Evolutionary conservation across 2,113 vertebrate genomes (phyloP).

Genomic region (Dromas ardeola): DNA sequence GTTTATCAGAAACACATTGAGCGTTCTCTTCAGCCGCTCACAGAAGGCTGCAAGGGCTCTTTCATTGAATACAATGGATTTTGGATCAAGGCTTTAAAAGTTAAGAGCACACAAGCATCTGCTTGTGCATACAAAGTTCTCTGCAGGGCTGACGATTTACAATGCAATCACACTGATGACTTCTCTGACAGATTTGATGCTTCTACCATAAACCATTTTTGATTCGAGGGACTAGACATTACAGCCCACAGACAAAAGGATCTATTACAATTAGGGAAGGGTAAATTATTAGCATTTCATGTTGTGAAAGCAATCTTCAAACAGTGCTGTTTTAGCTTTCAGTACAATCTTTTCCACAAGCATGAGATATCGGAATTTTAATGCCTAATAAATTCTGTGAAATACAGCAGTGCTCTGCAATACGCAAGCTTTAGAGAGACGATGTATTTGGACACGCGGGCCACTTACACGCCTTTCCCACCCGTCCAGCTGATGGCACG

Average conservation of each 20-base stretch:
- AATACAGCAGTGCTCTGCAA: neutral
- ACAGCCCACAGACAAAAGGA: neutral
- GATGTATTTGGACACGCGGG: neutral
- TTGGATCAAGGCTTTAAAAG: neutral
- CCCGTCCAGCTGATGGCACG: neutral
- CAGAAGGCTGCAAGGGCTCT: neutral
- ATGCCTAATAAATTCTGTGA: neutral
- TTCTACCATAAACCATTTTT: neutral
- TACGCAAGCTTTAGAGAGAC: neutral
- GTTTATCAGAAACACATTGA: neutral
- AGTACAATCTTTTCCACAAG: neutral
- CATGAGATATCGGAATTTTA: neutral
- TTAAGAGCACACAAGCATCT: neutral
- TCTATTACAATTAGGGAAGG: neutral
- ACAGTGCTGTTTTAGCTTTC: neutral
- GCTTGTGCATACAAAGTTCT: neutral
- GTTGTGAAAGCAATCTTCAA: neutral
- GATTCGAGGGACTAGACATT: neutral
- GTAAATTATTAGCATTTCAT: constrained; percentile 1
- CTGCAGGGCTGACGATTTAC: neutral
- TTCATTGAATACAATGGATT: neutral
- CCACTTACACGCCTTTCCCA: neutral
- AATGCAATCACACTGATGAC: neutral
- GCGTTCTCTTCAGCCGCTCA: neutral
- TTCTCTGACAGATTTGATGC: neutral